phyloP scores from a whole-genome alignment of 2,888 invertebrate genomes.

The Bimastos eiseni region DNA sequence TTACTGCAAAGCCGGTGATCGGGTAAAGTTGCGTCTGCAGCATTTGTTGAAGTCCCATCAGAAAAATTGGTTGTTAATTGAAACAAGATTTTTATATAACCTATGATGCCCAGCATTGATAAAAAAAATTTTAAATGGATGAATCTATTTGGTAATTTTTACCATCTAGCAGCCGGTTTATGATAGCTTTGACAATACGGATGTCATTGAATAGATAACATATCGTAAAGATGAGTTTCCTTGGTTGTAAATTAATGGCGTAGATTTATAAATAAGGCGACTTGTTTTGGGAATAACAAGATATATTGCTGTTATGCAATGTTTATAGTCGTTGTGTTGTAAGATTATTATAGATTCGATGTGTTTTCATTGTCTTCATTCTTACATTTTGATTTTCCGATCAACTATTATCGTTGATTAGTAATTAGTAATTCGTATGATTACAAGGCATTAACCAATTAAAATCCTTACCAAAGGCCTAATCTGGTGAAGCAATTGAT shows the following conservation, averaged over 20 bases:
- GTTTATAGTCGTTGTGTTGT: slow-evolving; percentile 14
- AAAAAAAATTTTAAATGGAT: background rate
- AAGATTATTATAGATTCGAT: slow-evolving; percentile 22
- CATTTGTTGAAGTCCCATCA: background rate
- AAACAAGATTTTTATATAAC: background rate
- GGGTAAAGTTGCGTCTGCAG: background rate
- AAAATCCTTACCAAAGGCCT: too few species aligned
- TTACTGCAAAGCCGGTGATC: background rate
- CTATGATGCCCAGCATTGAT: background rate
- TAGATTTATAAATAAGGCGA: background rate
- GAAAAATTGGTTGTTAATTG: background rate
- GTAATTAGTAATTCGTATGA: too few species aligned
- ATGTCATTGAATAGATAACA: slow-evolving; percentile 13
- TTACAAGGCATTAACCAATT: too few species aligned
- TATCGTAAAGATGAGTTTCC: background rate
- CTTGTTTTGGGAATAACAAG: background rate
- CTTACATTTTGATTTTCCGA: background rate
- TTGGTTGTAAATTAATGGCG: background rate
- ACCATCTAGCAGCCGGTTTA: background rate
- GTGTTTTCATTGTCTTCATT: slow-evolving; percentile 21
- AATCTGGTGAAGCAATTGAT: too few species aligned
- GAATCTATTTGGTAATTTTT: background rate
- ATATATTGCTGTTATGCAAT: slow-evolving; percentile 16
- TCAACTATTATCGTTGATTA: too few species aligned
- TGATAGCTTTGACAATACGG: background rate